These are phyloP conservation scores for Chaetogeoica ovagalla DNA, from an alignment of 2,888 invertebrate genomes.

Conservation along the genomic window DNA sequence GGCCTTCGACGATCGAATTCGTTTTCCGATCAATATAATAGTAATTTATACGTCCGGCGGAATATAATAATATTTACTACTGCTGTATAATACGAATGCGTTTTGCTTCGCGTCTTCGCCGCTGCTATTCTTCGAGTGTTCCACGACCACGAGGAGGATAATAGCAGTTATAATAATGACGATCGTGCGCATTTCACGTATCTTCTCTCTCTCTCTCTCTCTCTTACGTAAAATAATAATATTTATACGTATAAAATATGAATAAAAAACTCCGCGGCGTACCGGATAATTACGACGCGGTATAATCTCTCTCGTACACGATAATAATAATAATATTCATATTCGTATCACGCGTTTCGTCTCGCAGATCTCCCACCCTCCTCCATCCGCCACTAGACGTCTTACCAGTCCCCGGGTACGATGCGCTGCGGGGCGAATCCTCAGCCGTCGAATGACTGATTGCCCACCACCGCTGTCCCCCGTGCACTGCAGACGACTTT, in stretches of 20 bases:
- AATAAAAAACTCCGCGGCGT: no score
- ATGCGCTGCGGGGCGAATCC: constrained; percentile 33
- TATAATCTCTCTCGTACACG: no score
- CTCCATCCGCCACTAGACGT: no score
- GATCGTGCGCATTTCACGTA: not conserved
- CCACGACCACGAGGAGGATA: not conserved
- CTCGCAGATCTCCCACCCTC: not conserved
- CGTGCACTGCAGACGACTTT: not conserved
- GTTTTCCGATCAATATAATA: no score
- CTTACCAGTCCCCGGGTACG: not conserved
- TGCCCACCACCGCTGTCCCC: not conserved
- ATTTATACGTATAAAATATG: not conserved
- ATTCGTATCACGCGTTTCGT: constrained; percentile 8
- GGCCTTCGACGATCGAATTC: no score
- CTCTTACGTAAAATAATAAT: no score
- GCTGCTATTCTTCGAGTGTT: no score
- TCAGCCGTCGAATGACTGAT: constrained; percentile 16
- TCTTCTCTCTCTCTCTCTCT: not conserved
- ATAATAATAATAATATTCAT: constrained; percentile 8
- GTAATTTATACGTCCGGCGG: no score
- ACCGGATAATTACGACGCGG: constrained; percentile 21
- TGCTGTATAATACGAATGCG: no score
- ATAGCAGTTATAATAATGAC: not conserved
- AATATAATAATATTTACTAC: no score
- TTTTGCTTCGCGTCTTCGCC: no score